Percentiles rank a stretch among this genome's conserved stretches.
phyloP scores from a whole-genome alignment of 2,797 vertebrate genomes.

The Anguilla megastoma region DNA sequence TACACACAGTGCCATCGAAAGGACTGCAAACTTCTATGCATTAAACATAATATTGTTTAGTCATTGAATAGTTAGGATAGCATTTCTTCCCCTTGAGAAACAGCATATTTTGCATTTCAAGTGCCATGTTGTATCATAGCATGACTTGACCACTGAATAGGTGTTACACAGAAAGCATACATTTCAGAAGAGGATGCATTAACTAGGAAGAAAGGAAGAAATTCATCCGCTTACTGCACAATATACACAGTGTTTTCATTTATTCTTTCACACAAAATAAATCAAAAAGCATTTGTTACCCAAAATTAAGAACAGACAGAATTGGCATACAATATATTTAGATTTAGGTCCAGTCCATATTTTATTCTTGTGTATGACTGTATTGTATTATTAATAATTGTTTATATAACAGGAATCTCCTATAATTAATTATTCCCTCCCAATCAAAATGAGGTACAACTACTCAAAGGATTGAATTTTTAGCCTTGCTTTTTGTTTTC shows the following conservation, averaged over 20 bases:
- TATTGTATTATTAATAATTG: background rate
- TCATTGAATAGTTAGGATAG: background rate
- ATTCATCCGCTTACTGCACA: background rate
- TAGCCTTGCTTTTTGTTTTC: constrained; percentile 35
- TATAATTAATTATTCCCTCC: background rate
- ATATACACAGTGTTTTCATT: background rate
- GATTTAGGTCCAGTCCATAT: background rate
- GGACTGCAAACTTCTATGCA: background rate
- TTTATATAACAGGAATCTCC: background rate
- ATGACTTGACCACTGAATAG: background rate
- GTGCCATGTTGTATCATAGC: background rate
- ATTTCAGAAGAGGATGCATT: background rate
- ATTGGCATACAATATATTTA: background rate
- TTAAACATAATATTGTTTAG: background rate
- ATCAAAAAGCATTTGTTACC: background rate
- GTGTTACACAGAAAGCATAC: background rate
- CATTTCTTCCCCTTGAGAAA: background rate
- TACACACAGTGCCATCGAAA: background rate
- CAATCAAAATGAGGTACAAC: background rate
- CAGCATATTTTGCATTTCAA: background rate
- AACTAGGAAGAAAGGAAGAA: background rate
- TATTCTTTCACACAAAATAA: background rate
- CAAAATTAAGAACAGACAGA: background rate
- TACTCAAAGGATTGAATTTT: constrained; percentile 7
- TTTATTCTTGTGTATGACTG: background rate